Evolutionary conservation across 2,113 vertebrate species (phyloP).

Genomic region (Sceloporus tristichus): DNA sequence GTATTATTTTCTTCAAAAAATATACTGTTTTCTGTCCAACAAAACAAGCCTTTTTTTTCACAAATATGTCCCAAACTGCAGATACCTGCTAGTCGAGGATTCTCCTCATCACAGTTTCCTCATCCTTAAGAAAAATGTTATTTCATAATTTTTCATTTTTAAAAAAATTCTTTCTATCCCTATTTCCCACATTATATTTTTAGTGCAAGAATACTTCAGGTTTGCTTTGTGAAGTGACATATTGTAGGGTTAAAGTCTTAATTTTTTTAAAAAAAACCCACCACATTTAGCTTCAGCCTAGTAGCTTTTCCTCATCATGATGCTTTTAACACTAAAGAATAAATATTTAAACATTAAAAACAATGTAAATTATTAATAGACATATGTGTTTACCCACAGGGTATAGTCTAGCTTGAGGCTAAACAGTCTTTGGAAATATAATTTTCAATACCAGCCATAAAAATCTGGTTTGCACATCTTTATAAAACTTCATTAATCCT

Average conservation of each 20-base stretch:
- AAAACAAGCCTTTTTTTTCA: too few species aligned
- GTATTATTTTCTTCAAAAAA: too few species aligned
- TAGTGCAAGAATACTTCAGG: background rate
- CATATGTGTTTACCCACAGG: conserved; percentile 27
- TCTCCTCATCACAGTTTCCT: too few species aligned
- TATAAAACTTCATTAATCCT: background rate
- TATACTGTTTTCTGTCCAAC: too few species aligned
- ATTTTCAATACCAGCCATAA: conserved; percentile 13
- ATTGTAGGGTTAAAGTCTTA: background rate
- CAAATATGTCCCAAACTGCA: too few species aligned
- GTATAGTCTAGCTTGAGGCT: conserved; percentile 42
- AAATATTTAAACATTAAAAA: conserved; percentile 48
- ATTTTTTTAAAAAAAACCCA: background rate
- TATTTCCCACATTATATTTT: background rate
- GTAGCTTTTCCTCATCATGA: conserved; percentile 37
- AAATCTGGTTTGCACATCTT: background rate
- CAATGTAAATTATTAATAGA: conserved; percentile 52
- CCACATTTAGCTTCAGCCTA: conserved; percentile 22
- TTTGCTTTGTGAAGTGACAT: background rate
- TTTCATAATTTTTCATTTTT: too few species aligned
- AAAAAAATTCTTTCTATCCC: too few species aligned
- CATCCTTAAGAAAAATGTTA: too few species aligned
- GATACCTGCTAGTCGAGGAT: too few species aligned
- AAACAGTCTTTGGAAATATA: conserved; percentile 40
- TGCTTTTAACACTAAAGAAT: conserved; percentile 43